Percentiles rank a stretch among this genome's conserved stretches.
These are phyloP conservation scores for Lycia hirtaria DNA, from an alignment of 2,888 invertebrate species.

Conservation along the genomic window DNA sequence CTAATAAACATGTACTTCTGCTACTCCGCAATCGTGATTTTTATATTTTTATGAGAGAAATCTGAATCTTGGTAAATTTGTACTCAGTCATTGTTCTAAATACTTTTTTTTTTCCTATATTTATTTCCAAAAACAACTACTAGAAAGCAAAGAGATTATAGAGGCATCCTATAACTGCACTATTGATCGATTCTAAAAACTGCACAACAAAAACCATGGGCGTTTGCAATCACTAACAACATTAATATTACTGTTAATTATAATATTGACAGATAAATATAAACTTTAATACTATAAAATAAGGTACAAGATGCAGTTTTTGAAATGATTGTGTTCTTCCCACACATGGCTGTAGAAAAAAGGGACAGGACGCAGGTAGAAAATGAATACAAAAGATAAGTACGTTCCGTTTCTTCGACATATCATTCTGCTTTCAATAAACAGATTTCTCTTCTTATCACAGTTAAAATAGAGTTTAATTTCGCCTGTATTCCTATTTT, in stretches of 20 bases:
- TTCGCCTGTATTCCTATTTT: constrained; percentile 41
- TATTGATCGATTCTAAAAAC: constrained; percentile 46
- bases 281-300: constrained; percentile 43
- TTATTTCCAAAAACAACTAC: constrained; percentile 14
- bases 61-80: too few species aligned
- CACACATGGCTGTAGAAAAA: constrained; percentile 65
- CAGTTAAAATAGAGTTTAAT: constrained; percentile 46
- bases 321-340: constrained; percentile 35
- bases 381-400: constrained; percentile 74
- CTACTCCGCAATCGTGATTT: too few species aligned
- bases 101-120: background rate
- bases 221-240: constrained; percentile 55
- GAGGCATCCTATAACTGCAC: constrained; percentile 26
- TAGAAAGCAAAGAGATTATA: constrained; percentile 25
- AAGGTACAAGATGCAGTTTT: constrained; percentile 37
- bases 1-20: too few species aligned
- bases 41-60: too few species aligned
- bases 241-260: constrained; percentile 40
- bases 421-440: constrained; percentile 4
- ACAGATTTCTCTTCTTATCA: constrained; percentile 19
- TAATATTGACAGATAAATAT: constrained; percentile 43
- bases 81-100: too few species aligned
- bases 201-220: constrained; percentile 49
- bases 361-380: constrained; percentile 79
- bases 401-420: constrained; percentile 55